Evolutionary conservation across 2,113 vertebrate species (phyloP), one percentile per base, ranked within the genome.

Genomic region (Anser brachyrhynchus): DNA sequence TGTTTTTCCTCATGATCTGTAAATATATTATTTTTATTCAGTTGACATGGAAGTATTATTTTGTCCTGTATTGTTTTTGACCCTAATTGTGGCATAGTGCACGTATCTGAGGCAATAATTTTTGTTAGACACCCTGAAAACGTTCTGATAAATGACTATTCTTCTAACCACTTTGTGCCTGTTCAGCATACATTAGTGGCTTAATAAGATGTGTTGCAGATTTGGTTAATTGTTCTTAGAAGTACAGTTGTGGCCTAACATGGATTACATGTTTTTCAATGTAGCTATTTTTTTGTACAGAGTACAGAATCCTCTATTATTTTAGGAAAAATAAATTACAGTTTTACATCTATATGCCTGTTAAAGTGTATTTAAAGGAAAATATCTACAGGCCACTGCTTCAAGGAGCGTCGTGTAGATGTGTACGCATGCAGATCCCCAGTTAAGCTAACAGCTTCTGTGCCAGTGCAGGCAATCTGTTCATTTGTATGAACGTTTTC

Each of bases 11-110:
- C 74, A 35, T 17, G 57, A 51, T 93, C 25, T 98, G 92, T 97
- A 97, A 78, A 91, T 97, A 96, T 83, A 87, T 80, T 93, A 57
- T 96, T 97, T 96, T 62, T 96, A 33, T 95, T 88, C 43, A 69
- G 46, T 90, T 89, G 66, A 67, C 31, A n/a, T 2, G 13, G 33
- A 95, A 96, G 54, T 92, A 72, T 89, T 96, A 79, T 87, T 73
- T 86, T 78, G 64, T 77, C 33, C 35, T 85, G 19, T 44, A 28
- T 23, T 81, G 31, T 2, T 57, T 93, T 70, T 82, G 54, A 81
- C 25, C 67, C 64, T n/a, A 76, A 31, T 37, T 44, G 44, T 74
- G 76, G 23, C 4, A 3, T 26, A 76, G 35, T 79, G n/a, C 6
- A 6, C 6, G 9, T 74, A 85, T 91, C 66, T 84, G 46, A 78